Evolutionary conservation across 2,888 invertebrate genomes (phyloP).

Genomic region (Hartigia nigra): DNA sequence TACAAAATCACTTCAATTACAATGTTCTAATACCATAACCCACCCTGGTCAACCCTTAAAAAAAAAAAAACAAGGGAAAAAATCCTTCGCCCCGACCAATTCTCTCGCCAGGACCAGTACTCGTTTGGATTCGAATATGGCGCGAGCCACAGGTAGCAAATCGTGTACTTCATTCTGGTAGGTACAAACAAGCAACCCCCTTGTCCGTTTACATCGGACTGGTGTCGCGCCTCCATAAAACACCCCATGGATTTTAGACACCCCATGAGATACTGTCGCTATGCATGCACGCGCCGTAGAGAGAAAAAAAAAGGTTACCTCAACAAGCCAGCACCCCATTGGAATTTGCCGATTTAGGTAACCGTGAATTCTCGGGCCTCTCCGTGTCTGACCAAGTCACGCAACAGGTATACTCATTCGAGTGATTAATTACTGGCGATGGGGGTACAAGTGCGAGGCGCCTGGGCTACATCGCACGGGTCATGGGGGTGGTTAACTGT

Average conservation of each 20-base stretch:
- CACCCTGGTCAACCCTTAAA: background rate
- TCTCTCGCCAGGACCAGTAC: background rate
- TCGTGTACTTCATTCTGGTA: background rate
- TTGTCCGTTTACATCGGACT: background rate
- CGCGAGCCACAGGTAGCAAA: slow-evolving; percentile 59
- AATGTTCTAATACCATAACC: background rate
- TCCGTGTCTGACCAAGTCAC: background rate
- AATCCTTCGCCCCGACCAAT: background rate
- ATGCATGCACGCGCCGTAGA: background rate
- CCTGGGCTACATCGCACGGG: background rate
- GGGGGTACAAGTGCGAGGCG: background rate
- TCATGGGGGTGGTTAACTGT: slow-evolving; percentile 23
- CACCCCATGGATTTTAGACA: background rate
- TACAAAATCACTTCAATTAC: background rate
- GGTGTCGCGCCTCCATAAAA: background rate
- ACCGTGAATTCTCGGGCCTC: background rate
- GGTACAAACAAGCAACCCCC: background rate
- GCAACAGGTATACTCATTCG: slow-evolving; percentile 27
- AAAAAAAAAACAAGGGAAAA: background rate
- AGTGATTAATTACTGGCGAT: slow-evolving; percentile 49
- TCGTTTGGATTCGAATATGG: slow-evolving; percentile 55
- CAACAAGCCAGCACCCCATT: background rate
- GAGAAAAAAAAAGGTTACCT: background rate
- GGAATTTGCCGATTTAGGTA: background rate
- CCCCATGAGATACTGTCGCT: background rate